These are phyloP conservation scores for Parapristionchus giblindavisi DNA, from an alignment of 2,888 invertebrate genomes.

Conservation along the genomic window DNA sequence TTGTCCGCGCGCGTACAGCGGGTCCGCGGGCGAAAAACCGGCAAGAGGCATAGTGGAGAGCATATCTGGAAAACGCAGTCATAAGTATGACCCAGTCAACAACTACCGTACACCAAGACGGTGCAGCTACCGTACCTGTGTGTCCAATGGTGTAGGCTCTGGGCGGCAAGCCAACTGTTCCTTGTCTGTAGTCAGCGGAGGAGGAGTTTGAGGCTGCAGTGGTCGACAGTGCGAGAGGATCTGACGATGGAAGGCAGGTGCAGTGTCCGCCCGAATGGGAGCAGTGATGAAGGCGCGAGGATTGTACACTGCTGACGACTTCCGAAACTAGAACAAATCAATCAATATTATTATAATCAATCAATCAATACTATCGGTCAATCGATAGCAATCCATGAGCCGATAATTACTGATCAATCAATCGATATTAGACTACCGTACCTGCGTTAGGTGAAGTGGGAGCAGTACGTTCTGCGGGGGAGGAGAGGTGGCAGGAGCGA, in stretches of 20 bases:
- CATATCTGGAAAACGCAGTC: slow-evolving; percentile 18
- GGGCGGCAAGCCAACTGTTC: neutral
- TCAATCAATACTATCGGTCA: neutral
- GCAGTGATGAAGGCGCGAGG: slow-evolving; percentile 1
- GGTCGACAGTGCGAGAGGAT: slow-evolving; percentile 27
- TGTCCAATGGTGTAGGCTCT: neutral
- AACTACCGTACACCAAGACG: neutral
- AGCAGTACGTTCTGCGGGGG: neutral
- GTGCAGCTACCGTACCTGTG: no score
- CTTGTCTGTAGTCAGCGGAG: neutral
- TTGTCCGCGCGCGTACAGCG: neutral
- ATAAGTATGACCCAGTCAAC: neutral
- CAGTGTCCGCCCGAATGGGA: slow-evolving; percentile 9
- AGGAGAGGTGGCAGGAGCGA: slow-evolving; percentile 34
- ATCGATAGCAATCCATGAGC: neutral
- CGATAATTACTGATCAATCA: no score
- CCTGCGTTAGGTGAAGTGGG: slow-evolving; percentile 21
- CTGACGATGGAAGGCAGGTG: slow-evolving; percentile 25
- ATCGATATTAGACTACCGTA: neutral
- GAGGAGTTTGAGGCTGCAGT: no score
- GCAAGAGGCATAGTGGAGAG: slow-evolving; percentile 36
- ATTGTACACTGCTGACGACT: slow-evolving; percentile 13
- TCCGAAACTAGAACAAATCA: neutral
- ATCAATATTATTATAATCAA: neutral
- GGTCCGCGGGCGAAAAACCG: slow-evolving; percentile 22